Base-by-base conservation (phyloP, 2,888 invertebrate species). In the Agrochola lychnidis region DNA sequence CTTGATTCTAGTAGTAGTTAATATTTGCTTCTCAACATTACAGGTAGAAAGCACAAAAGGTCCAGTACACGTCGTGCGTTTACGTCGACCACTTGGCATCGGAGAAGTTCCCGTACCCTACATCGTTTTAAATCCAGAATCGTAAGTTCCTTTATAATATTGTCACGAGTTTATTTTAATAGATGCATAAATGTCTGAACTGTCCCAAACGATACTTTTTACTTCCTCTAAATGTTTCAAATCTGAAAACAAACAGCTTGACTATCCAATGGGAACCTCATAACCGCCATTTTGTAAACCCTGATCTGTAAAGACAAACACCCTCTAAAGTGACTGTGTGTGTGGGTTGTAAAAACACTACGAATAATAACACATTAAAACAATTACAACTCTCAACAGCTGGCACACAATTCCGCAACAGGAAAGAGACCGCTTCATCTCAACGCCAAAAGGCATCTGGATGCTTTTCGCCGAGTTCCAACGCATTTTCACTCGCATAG, bases 401-500 rank as follows among this genome's bases (percentile, higher is more conserved):
- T 99, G 99, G 99, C 98, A 98, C 83, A 97, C 98, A 79, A 97
- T 98, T 4, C 97, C 98, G 0, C 97, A 97, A 0, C 97, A 97
- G 78, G 98, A 98, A 91, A 97, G 98, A 69, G 98, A 98, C 81
- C 97, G 98, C 63, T 97, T 98, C 70, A 97, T 97, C 85, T 95
- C 98, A 85, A 97, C 97, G 16, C 97, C 97, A 77, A 98, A 98
- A 73, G 98, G 98, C 90, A 98, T 98, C 92, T 98, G 98, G 98
- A 98, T 99, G 97, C 97, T 98, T 0, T 98, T 98, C 91, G 96
- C 97, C 19, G 99, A 99, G 90, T 98, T 99, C 90, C 97, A 98
- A 76, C 98, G 98, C 89, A 97, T 98, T 0, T 99, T 99, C 93
- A 98, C 98, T 6, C 98, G 98, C 86, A 94, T 99, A 86, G 99